Conservation (phyloP, 2,797 vertebrate genomes). For the Pangasius djambal region DNA sequence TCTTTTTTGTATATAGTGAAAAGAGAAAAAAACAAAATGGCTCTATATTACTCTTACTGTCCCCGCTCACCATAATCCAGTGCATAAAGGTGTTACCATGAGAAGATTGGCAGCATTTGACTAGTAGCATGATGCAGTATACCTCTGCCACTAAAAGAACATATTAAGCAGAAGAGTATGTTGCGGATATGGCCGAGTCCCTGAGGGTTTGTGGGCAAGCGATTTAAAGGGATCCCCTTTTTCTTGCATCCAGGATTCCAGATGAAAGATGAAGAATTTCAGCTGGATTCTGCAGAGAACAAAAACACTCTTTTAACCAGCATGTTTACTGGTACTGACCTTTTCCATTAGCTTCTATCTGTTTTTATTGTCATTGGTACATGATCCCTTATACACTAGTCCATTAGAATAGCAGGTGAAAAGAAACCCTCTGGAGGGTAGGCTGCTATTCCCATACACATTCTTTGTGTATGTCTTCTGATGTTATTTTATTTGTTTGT, state of each 20-base stretch:
- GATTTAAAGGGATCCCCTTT: slow-evolving; percentile 81
- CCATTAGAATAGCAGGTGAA: slow-evolving; percentile 58
- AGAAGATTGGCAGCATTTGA: slow-evolving; percentile 22
- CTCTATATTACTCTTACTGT: not conserved
- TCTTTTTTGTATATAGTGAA: slow-evolving; percentile 67
- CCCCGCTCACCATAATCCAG: not conserved
- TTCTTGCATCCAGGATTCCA: slow-evolving; percentile 85
- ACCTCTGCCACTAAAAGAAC: slow-evolving; percentile 24
- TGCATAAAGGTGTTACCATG: not conserved
- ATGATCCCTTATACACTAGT: slow-evolving; percentile 57
- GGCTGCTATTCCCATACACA: slow-evolving; percentile 69
- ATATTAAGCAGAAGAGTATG: slow-evolving; percentile 58
- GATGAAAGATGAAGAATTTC: slow-evolving; percentile 86
- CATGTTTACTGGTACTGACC: slow-evolving; percentile 85
- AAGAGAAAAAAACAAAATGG: not conserved
- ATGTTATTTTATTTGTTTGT: slow-evolving; percentile 64
- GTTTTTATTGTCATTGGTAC: slow-evolving; percentile 76
- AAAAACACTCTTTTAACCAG: slow-evolving; percentile 86
- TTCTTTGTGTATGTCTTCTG: slow-evolving; percentile 62
- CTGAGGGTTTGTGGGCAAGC: slow-evolving; percentile 70
- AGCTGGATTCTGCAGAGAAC: slow-evolving; percentile 84
- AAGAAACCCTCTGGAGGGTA: slow-evolving; percentile 73
- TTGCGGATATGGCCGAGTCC: slow-evolving; percentile 67
- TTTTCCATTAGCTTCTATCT: slow-evolving; percentile 75
- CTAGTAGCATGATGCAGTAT: slow-evolving; percentile 44